Evolutionary conservation across 1,140 invertebrate genomes (phyloP).

Genomic region (Meteorus sp.): DNA sequence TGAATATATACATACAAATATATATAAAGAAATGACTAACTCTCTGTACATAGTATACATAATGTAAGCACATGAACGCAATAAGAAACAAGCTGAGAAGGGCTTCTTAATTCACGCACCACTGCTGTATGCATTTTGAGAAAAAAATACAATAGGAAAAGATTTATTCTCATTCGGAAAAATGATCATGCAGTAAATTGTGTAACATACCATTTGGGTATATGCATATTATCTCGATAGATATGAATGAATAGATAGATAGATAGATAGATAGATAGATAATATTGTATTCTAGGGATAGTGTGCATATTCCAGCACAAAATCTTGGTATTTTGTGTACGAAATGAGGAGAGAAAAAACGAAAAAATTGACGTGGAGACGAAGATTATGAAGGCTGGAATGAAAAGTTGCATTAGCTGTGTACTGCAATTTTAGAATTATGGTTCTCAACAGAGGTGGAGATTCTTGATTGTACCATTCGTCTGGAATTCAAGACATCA

Average conservation of each 20-base stretch:
- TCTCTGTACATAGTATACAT: too few species aligned
- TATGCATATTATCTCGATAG: too few species aligned
- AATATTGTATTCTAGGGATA: constrained; percentile 12
- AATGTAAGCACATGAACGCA: not conserved
- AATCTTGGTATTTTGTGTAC: constrained; percentile 55
- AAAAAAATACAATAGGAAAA: not conserved
- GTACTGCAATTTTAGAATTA: too few species aligned
- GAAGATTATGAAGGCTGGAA: not conserved
- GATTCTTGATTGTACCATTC: too few species aligned
- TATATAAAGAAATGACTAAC: not conserved
- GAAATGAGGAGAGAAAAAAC: too few species aligned
- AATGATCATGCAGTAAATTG: not conserved
- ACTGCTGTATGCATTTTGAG: not conserved
- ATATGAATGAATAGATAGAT: not conserved
- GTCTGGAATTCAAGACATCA: too few species aligned
- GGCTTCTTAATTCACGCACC: not conserved
- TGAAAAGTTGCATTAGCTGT: too few species aligned
- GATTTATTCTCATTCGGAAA: not conserved
- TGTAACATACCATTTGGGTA: too few species aligned
- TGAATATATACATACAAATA: not conserved
- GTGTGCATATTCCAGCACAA: constrained; percentile 50
- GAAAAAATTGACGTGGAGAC: constrained; percentile 4
- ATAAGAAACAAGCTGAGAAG: not conserved
- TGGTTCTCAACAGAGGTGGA: too few species aligned
- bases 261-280: constrained; percentile 24